Evolutionary conservation across 2,113 vertebrate species (phyloP).

Genomic region (Rhinopithecus roxellana): DNA sequence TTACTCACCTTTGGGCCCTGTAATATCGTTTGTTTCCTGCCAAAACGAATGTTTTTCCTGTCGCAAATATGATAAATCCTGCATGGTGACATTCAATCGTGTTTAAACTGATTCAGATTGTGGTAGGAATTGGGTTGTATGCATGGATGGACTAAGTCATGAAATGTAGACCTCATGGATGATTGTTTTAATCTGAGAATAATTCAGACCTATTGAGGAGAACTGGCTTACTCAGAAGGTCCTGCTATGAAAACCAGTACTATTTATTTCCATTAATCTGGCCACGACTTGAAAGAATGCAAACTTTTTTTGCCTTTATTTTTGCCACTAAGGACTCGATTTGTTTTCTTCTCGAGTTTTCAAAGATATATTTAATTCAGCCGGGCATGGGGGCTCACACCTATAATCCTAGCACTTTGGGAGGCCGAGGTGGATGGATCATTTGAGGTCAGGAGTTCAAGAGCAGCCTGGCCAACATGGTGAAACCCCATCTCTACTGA

Average conservation of each 20-base stretch:
- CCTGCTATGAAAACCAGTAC: not conserved
- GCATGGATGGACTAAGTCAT: not conserved
- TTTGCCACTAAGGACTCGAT: not conserved
- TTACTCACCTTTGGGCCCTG: slow-evolving; percentile 63
- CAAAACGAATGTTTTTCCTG: slow-evolving; percentile 42
- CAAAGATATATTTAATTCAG: not conserved
- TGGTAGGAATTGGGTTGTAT: not conserved
- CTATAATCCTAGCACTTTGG: no score
- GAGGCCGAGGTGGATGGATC: no score
- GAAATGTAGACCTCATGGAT: not conserved
- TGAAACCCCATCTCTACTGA: no score
- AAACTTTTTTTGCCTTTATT: slow-evolving; percentile 25
- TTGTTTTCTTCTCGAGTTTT: slow-evolving; percentile 34
- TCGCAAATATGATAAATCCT: slow-evolving; percentile 44
- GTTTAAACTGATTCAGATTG: slow-evolving; percentile 7
- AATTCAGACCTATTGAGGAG: not conserved
- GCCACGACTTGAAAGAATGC: not conserved
- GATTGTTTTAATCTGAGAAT: not conserved
- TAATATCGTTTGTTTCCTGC: slow-evolving; percentile 60
- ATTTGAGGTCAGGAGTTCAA: no score
- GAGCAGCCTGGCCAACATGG: no score
- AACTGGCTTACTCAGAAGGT: not conserved
- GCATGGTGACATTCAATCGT: not conserved
- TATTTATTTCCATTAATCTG: slow-evolving; percentile 35
- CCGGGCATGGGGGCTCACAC: no score